Evolutionary conservation across 2,888 invertebrate genomes (phyloP).

Genomic region (Eulithis testata): DNA sequence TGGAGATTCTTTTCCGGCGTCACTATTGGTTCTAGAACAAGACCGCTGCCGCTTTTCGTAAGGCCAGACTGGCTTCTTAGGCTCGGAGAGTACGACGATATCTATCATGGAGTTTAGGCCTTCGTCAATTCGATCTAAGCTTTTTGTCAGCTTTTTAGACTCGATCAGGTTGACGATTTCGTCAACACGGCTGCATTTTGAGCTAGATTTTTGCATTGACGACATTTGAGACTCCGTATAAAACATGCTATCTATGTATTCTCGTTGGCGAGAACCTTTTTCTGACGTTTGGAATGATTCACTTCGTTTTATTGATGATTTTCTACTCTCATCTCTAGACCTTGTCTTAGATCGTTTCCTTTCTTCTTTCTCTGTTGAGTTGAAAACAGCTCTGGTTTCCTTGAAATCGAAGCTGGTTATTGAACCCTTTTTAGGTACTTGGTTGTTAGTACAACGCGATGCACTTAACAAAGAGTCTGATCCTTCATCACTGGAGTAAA

Average conservation of each 20-base stretch:
- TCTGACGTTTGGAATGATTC: slow-evolving; percentile 80
- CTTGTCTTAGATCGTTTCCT: slow-evolving; percentile 68
- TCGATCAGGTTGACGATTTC: slow-evolving; percentile 84
- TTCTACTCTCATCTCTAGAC: slow-evolving; percentile 70
- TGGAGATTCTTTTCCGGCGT: slow-evolving; percentile 70
- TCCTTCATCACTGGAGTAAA: slow-evolving; percentile 87
- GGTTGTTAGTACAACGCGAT: slow-evolving; percentile 74
- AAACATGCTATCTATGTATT: slow-evolving; percentile 86
- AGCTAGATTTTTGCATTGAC: slow-evolving; percentile 57
- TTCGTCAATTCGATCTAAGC: slow-evolving; percentile 90
- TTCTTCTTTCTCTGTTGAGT: slow-evolving; percentile 80
- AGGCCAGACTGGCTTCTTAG: slow-evolving; percentile 72
- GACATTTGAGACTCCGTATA: slow-evolving; percentile 79
- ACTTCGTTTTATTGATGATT: slow-evolving; percentile 72
- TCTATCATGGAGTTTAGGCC: slow-evolving; percentile 89
- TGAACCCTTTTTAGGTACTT: slow-evolving; percentile 68
- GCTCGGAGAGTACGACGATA: slow-evolving; percentile 87
- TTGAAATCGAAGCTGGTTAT: slow-evolving; percentile 73
- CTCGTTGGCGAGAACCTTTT: slow-evolving; percentile 74
- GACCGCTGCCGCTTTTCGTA: slow-evolving; percentile 75
- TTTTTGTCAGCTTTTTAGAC: slow-evolving; percentile 88
- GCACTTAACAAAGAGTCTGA: slow-evolving; percentile 89
- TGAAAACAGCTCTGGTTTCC: slow-evolving; percentile 84
- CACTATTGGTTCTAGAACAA: slow-evolving; percentile 71
- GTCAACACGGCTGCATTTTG: slow-evolving; percentile 72